Evolutionary conservation across 2,113 vertebrate genomes (phyloP), one percentile per base, ranked within the genome.

Genomic region (Nothobranchius furzeri): DNA sequence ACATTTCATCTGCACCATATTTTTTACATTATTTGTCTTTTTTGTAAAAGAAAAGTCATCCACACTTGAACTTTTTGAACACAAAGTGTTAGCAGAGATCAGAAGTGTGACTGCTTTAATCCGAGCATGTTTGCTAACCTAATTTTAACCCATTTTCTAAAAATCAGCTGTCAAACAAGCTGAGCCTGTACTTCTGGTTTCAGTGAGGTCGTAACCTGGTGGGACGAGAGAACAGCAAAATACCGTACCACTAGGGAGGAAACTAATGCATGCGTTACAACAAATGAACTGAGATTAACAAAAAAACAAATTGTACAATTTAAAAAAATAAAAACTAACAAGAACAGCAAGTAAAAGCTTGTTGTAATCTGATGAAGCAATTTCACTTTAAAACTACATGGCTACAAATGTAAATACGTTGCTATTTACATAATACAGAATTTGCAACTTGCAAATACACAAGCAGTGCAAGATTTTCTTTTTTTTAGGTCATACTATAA

Each of bases 121-220:
- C 12, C 7, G 8, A 24, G 54, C 6, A 61, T 63, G 15, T 35
- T 59, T 25, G 1, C 7, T 25, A 30, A 15, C 11, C 48, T 50
- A 40, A 20, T 40, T 63, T 52, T 42, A 51, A 69, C 37, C 10
- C 24, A 2, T 55, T 9, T 3, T 4, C 11, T 9, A 8, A 60
- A 46, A 46, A 46, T 7, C 43, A 8, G 10, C 56, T 30, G 24
- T 59, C 60, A 6, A 40, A 86, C 70, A 54, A 40, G 73, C 10
- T 20, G 11, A 24, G 72, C 79, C 59, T 79, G 89, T 85, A 73
- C 59, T 82, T 85, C 85, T 43, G 15, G 78, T 84, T 82, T 69
- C 51, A 9, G 12, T 56, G 36, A 4, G 13, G 11, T 20, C 2
- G 8, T 51, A 25, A 50, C 1, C 48, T 56, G 50, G 49, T 53